A percentile compares a stretch with the other conserved stretches of the same genome.
phyloP scores from a whole-genome alignment of 2,797 vertebrate species.

The Garrulus glandarius region DNA sequence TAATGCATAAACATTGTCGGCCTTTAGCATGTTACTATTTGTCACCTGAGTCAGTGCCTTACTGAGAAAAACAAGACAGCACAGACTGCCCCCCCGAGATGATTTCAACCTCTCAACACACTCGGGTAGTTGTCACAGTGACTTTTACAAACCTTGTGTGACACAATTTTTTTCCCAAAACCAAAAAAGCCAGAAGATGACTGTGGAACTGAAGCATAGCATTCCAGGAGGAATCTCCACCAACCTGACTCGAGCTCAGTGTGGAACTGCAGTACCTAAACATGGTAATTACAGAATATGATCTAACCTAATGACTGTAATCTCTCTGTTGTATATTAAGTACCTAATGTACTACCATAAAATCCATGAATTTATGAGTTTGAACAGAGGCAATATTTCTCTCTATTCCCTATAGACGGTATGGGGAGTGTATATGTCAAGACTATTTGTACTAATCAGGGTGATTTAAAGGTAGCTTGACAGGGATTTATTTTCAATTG shows the following conservation, averaged over 20 bases:
- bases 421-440: constrained; percentile 33
- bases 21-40: neutral
- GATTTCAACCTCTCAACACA: neutral
- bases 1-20: neutral
- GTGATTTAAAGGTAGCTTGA: constrained; percentile 27
- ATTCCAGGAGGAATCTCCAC: neutral
- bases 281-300: neutral
- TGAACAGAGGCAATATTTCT: constrained; percentile 47
- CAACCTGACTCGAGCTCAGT: neutral
- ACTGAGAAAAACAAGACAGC: neutral
- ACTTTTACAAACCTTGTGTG: neutral
- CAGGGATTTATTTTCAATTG: constrained; percentile 39
- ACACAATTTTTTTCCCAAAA: neutral
- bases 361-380: constrained; percentile 27
- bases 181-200: neutral
- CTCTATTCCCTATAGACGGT: neutral
- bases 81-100: neutral
- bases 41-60: neutral
- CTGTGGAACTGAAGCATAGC: neutral
- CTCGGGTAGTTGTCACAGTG: neutral
- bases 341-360: neutral
- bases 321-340: constrained; percentile 30
- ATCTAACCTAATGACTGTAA: constrained; percentile 27
- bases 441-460: constrained; percentile 28
- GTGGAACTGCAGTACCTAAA: neutral